Conservation (phyloP, 1,140 invertebrate genomes). For the Eufriesea mexicana region DNA sequence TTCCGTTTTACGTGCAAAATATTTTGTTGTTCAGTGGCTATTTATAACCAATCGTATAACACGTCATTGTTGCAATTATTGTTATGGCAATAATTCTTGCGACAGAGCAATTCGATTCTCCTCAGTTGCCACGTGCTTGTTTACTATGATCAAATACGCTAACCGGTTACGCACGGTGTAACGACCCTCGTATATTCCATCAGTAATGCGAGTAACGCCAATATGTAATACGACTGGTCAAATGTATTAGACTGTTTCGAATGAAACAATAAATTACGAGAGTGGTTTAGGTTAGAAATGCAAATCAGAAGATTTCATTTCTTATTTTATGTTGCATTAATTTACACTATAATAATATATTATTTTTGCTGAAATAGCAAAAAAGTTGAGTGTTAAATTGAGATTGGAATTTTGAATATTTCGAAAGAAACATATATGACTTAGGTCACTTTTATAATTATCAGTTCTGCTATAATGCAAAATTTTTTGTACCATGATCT, state of each 20-base stretch:
- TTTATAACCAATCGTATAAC: neutral
- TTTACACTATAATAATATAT: too few species aligned
- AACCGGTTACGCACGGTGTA: neutral
- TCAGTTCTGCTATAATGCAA: too few species aligned
- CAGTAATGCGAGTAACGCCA: neutral
- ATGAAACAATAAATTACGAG: neutral
- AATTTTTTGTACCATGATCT: too few species aligned
- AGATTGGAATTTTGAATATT: too few species aligned
- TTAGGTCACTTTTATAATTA: too few species aligned
- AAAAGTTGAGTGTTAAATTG: too few species aligned
- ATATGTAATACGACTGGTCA: neutral
- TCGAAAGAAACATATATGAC: too few species aligned
- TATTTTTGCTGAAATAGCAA: too few species aligned
- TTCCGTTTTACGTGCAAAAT: neutral
- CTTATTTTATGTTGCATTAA: too few species aligned
- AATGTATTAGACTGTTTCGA: neutral
- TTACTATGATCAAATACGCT: neutral
- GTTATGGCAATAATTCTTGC: neutral
- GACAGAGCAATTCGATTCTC: neutral
- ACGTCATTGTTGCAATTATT: neutral
- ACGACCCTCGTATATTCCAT: neutral
- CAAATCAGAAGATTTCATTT: too few species aligned
- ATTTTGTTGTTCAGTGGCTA: neutral
- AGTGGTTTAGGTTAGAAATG: too few species aligned
- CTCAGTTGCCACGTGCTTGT: neutral